Conservation (phyloP, 2,113 vertebrate genomes). For the Steatornis caripensis region DNA sequence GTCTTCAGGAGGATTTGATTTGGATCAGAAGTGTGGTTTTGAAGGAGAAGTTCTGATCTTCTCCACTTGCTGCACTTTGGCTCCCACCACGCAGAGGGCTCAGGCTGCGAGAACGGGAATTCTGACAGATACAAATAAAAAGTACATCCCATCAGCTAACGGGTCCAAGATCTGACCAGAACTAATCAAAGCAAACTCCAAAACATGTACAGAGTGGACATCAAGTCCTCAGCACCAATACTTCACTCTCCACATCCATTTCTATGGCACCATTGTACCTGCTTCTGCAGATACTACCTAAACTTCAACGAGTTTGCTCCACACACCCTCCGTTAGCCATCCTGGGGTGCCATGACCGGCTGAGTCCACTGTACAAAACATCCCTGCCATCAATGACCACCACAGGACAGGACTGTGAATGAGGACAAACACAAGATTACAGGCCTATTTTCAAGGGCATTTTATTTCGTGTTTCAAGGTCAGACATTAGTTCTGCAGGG, state of each 20-base stretch:
- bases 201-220: fast-evolving
- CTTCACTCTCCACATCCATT: neutral
- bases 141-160: neutral
- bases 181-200: neutral
- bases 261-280: neutral
- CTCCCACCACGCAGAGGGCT: neutral
- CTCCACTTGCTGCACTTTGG: neutral
- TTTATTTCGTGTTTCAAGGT: neutral
- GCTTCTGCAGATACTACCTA: neutral
- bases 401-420: neutral
- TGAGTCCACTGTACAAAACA: neutral
- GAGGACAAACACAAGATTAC: neutral
- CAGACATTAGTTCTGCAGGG: neutral
- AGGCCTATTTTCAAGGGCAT: neutral
- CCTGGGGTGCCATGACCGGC: neutral
- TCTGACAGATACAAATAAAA: neutral
- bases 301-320: fast-evolving
- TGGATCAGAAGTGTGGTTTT: neutral
- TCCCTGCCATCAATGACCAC: neutral
- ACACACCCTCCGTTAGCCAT: neutral
- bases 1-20: neutral
- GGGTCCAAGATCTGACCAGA: neutral
- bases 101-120: neutral
- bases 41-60: neutral
- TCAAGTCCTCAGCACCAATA: neutral